Evolutionary conservation across 2,113 vertebrate species (phyloP).

Genomic region (Lophochroa leadbeateri): DNA sequence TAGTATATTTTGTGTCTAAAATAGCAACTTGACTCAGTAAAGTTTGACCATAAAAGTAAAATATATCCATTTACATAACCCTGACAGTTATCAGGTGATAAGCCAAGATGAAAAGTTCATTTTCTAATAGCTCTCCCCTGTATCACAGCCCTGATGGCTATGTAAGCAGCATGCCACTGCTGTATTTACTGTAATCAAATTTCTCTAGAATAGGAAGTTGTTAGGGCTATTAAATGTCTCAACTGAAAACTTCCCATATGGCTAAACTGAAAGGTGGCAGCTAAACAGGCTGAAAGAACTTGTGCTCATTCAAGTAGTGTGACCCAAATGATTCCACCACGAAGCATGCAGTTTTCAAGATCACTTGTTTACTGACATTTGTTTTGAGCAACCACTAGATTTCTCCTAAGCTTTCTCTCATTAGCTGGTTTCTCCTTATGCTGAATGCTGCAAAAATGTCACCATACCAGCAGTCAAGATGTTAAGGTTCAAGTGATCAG

Average conservation of each 20-base stretch:
- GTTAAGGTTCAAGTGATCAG: background rate
- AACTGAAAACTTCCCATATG: slow-evolving; percentile 56
- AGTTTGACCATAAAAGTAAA: background rate
- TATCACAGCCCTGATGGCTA: background rate
- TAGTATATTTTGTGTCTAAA: background rate
- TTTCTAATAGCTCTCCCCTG: background rate
- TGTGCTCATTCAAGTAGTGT: background rate
- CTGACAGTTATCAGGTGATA: background rate
- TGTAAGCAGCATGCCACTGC: background rate
- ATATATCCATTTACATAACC: background rate
- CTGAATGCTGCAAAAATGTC: background rate
- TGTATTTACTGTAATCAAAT: slow-evolving; percentile 48
- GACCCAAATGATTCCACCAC: background rate
- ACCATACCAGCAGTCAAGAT: background rate
- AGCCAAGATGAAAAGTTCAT: background rate
- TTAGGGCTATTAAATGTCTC: slow-evolving; percentile 57
- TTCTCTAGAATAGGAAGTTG: slow-evolving; percentile 47
- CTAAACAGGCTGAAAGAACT: slow-evolving; percentile 29
- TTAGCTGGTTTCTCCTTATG: background rate
- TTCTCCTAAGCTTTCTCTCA: background rate
- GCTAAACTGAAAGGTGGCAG: slow-evolving; percentile 57
- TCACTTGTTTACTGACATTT: background rate
- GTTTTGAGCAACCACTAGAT: background rate
- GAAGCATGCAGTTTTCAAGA: background rate
- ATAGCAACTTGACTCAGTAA: background rate